phyloP scores from a whole-genome alignment of 35 echinoderm and acorn worm species.

The Patiria miniata region DNA sequence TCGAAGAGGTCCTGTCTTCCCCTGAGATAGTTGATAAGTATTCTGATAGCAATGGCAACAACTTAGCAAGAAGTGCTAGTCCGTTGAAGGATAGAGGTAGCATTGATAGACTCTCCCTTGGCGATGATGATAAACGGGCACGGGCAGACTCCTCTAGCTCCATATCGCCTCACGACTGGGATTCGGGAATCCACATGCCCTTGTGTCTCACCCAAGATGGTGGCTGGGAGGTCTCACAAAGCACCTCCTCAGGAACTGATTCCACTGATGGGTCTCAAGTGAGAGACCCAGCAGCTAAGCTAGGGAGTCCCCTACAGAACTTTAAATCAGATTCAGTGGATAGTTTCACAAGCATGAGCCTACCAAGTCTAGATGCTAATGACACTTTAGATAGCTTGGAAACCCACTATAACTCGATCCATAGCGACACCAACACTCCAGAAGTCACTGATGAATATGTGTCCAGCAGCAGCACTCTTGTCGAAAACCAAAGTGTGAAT shows the following conservation, averaged over 20 bases:
- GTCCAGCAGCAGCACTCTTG: conserved; percentile 56
- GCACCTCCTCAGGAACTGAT: conserved; percentile 27
- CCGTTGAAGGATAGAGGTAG: conserved; percentile 17
- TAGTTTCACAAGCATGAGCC: conserved; percentile 62
- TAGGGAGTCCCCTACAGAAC: conserved; percentile 17
- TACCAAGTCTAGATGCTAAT: conserved; percentile 59
- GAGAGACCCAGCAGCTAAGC: conserved; percentile 50
- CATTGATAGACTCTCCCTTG: conserved; percentile 25
- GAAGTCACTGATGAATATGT: conserved; percentile 59
- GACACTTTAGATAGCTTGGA: conserved; percentile 87
- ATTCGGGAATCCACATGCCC: conserved; percentile 83
- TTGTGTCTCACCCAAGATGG: conserved; percentile 58
- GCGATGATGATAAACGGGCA: neutral
- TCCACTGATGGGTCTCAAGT: conserved; percentile 51
- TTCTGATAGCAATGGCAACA: conserved; percentile 29
- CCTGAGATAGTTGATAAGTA: conserved; percentile 73
- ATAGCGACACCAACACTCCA: conserved; percentile 50
- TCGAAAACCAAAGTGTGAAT: conserved; percentile 31
- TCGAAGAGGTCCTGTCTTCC: conserved; percentile 83
- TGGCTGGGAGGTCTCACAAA: conserved; percentile 27
- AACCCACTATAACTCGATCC: conserved; percentile 67
- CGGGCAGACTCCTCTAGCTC: conserved; percentile 37
- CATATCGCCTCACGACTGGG: conserved; percentile 66
- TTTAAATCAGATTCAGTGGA: conserved; percentile 74
- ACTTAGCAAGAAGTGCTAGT: neutral